Evolutionary conservation across 1,140 invertebrate genomes (phyloP).

Genomic region (Limonius californicus): DNA sequence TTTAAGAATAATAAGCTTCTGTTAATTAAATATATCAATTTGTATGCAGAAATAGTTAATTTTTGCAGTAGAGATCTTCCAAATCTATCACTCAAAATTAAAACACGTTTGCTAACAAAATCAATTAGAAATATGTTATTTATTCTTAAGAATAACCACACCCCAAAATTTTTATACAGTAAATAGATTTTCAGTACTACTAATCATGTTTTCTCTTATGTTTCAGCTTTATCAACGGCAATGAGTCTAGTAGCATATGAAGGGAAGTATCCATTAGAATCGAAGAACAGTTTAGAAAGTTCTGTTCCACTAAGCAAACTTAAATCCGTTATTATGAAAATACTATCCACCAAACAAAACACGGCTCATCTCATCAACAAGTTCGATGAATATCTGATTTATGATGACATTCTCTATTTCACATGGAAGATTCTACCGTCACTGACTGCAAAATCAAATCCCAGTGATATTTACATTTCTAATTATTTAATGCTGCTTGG

Average conservation of each 20-base stretch:
- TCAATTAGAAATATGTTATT: no score
- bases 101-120: no score
- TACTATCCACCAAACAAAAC: conserved; percentile 54
- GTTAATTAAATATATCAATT: no score
- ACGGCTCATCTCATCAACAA: conserved; percentile 52
- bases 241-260: conserved; percentile 64
- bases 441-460: conserved; percentile 55
- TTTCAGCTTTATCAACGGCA: conserved; percentile 57
- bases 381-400: conserved; percentile 61
- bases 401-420: conserved; percentile 60
- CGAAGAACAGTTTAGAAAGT: conserved; percentile 47
- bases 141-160: no score
- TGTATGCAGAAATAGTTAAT: no score
- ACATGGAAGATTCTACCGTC: conserved; percentile 55
- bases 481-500: conserved; percentile 68
- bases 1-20: no score
- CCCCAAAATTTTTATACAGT: no score
- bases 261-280: conserved; percentile 59
- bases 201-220: not conserved
- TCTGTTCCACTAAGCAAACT: conserved; percentile 59
- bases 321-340: conserved; percentile 55
- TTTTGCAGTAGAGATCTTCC: no score
- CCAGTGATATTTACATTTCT: conserved; percentile 60
- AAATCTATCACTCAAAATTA: no score
- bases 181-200: no score